A percentile compares a stretch with the other conserved stretches of the same genome.
Conservation (phyloP, 2,888 invertebrate genomes). For the Phasia obesa region DNA sequence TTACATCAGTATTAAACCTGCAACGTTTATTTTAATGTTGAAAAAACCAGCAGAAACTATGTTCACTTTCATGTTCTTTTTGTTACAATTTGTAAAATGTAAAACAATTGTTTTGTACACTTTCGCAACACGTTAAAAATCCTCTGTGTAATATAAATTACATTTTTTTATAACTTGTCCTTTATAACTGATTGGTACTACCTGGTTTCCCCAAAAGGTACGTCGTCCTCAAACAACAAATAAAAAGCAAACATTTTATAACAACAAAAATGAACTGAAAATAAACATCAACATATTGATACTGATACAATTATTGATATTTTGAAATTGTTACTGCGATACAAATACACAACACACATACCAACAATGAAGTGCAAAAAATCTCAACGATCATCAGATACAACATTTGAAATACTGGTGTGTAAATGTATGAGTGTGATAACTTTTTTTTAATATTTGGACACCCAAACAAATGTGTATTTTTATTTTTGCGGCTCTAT, state of each 20-base stretch:
- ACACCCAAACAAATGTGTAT: background rate
- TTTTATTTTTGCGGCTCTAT: background rate
- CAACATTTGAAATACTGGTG: no score
- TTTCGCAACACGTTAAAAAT: conserved; percentile 40
- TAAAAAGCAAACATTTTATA: conserved; percentile 24
- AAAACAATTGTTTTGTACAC: conserved; percentile 16
- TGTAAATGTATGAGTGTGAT: no score
- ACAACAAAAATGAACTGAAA: conserved; percentile 2
- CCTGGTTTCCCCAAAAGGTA: conserved; percentile 29
- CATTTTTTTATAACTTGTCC: conserved; percentile 12
- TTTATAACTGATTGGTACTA: conserved; percentile 58
- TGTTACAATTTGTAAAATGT: background rate
- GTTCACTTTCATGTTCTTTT: background rate
- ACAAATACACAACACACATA: no score
- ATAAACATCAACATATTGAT: conserved; percentile 30
- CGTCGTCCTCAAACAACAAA: conserved; percentile 22
- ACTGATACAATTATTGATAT: conserved; percentile 55
- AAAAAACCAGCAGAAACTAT: background rate
- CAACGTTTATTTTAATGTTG: background rate
- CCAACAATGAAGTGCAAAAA: no score
- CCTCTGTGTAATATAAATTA: conserved; percentile 33
- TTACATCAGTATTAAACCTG: no score
- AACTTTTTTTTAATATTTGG: background rate
- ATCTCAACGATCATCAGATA: no score
- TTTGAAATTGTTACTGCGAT: background rate